These are phyloP conservation scores for Porites lutea DNA, from an alignment of 64 coral and sea anemone genomes.

Conservation along the genomic window DNA sequence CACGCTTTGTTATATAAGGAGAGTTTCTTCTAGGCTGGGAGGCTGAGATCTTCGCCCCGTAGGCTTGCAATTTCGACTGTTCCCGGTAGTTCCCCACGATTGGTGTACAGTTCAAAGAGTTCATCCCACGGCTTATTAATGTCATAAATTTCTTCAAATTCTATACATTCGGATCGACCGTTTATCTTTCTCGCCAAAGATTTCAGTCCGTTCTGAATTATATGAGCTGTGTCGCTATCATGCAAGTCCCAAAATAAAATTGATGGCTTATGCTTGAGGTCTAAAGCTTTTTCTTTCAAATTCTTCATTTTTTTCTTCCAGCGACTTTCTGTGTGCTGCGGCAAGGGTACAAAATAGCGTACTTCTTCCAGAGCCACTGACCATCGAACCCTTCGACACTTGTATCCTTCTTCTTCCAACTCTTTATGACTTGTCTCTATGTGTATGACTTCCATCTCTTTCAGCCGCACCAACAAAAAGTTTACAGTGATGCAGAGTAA, in stretches of 20 bases:
- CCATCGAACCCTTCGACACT: slow-evolving; percentile 48
- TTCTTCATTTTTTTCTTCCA: slow-evolving; percentile 44
- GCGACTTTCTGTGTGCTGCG: not conserved
- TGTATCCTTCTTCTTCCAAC: not conserved
- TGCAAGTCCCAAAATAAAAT: not conserved
- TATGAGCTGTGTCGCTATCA: slow-evolving; percentile 21
- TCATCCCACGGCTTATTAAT: slow-evolving; percentile 66
- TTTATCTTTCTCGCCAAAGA: slow-evolving; percentile 19
- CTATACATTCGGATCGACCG: slow-evolving; percentile 20
- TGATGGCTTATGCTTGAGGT: slow-evolving; percentile 22
- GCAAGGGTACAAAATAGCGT: slow-evolving; percentile 60
- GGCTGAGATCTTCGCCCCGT: not conserved
- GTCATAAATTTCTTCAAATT: slow-evolving; percentile 20
- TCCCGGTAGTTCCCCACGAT: not conserved
- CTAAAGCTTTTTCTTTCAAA: slow-evolving; percentile 21
- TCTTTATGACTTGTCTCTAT: not conserved
- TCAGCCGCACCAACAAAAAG: not conserved
- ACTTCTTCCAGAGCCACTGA: slow-evolving; percentile 57
- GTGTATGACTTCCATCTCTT: not conserved
- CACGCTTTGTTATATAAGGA: not conserved
- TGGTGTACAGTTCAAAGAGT: slow-evolving; percentile 64
- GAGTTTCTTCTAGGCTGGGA: not conserved
- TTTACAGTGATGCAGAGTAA: not conserved
- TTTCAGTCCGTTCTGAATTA: slow-evolving; percentile 39
- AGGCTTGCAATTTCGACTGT: not conserved